Conservation (phyloP, 1,140 invertebrate species). For the Melitaea cinxia region DNA sequence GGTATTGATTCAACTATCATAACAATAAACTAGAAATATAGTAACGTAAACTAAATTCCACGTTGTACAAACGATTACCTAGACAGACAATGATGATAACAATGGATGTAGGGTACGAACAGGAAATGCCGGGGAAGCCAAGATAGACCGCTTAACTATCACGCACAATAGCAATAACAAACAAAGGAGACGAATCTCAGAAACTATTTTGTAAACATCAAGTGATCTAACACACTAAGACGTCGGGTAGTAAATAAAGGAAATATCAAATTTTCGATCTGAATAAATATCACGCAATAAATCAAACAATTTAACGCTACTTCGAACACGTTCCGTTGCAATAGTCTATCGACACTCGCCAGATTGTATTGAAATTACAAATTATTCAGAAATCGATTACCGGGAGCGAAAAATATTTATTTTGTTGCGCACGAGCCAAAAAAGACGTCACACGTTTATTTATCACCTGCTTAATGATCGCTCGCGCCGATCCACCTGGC, state of each 20-base stretch:
- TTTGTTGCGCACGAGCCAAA: constrained; percentile 63
- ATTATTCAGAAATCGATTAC: constrained; percentile 14
- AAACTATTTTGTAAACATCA: constrained; percentile 28
- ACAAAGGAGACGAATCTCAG: constrained; percentile 53
- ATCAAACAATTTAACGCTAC: constrained; percentile 12
- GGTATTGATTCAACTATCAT: too few species aligned
- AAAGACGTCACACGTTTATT: constrained; percentile 51
- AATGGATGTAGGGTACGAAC: constrained; percentile 47
- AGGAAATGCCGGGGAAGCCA: constrained; percentile 69
- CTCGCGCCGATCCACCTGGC: constrained; percentile 35
- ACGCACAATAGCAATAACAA: constrained; percentile 61
- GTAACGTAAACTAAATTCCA: constrained; percentile 43
- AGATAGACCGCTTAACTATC: constrained; percentile 53
- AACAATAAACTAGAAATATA: not conserved
- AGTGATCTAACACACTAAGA: constrained; percentile 1
- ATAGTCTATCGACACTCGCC: not conserved
- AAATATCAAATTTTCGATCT: not conserved
- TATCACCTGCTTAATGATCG: constrained; percentile 55
- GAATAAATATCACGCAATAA: constrained; percentile 7
- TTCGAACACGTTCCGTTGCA: not conserved
- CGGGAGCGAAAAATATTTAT: constrained; percentile 40
- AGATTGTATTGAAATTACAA: constrained; percentile 23
- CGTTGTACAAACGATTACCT: constrained; percentile 28
- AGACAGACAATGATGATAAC: constrained; percentile 54
- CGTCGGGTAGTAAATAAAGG: not conserved